Evolutionary conservation across 2,888 invertebrate genomes (phyloP), one percentile per base, ranked within the genome.

Genomic region (Spisula solida): DNA sequence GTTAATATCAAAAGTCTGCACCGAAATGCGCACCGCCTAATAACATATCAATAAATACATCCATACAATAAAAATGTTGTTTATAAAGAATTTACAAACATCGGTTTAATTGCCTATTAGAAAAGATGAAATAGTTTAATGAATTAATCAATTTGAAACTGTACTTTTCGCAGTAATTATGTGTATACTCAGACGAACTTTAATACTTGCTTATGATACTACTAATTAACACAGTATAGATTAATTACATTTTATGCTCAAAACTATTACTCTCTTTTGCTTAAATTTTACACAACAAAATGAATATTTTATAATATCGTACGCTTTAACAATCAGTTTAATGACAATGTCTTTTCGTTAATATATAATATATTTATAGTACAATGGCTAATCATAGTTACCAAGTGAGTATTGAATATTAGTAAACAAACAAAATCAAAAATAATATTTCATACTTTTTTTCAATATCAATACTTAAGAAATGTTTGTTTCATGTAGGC

Each of bases 131-230:
- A 14, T 70, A 70, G n/a, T 70, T 70, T 29, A 41, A 41, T 41
- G 8, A 8, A 5, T 41, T 41, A 41, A 41, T 70, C 70, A 70
- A 70, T 29, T 70, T 70, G 25, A 70, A 29, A 25, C 16, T 70
- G 70, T 16, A 70, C 70, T 70, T 70, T 29, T 70, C 31, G 29
- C 70, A 1, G 70, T 70, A 70, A 70, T 70, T 70, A 70, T 29
- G 14, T 29, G 6, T 70, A 70, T 70, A 70, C 25, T 12, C 29
- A 31, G 14, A 14, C 10, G 25, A 10, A 29, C n/a, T 25, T 25
- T 25, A n/a, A 70, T 29, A 10, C 29, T 29, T 25, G 4, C 14
- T 29, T 70, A 0, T 2, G 70, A 70, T 29, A 70, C 70, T 12
- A 0, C 70, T 70, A 70, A 70, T 70, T 70, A 56, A 5, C 56